A percentile compares a stretch with the other conserved stretches of the same genome.
These are phyloP conservation scores for Monomorium pharaonis DNA, from an alignment of 1,140 invertebrate species.

Conservation along the genomic window DNA sequence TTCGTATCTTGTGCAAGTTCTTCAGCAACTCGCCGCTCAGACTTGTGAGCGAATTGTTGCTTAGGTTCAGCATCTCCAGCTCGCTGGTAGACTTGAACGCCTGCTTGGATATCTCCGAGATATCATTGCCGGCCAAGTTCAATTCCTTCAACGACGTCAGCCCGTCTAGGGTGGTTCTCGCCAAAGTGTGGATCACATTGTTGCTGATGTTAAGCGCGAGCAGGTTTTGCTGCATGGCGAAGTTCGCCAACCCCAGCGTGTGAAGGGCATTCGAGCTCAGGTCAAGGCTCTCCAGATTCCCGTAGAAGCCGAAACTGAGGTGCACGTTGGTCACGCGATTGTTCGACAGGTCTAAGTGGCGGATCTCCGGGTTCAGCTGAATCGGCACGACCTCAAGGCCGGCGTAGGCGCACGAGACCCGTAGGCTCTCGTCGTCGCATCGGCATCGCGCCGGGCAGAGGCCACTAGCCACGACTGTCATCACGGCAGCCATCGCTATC, in stretches of 20 bases:
- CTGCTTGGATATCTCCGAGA: conserved; percentile 89
- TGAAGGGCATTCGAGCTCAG: conserved; percentile 93
- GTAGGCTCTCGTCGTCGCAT: conserved; percentile 92
- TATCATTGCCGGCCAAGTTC: conserved; percentile 91
- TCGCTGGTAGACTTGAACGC: conserved; percentile 90
- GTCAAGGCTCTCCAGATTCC: conserved; percentile 91
- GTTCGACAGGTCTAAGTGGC: conserved; percentile 90
- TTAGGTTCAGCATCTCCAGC: conserved; percentile 90
- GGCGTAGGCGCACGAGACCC: conserved; percentile 90
- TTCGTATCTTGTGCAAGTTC: conserved; percentile 89
- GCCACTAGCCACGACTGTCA: conserved; percentile 80
- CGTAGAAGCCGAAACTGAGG: conserved; percentile 91
- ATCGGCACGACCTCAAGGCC: conserved; percentile 93
- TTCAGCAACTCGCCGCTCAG: conserved; percentile 90
- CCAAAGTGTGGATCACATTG: conserved; percentile 89
- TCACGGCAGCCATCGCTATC: conserved; percentile 80
- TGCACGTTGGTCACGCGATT: conserved; percentile 91
- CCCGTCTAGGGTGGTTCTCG: conserved; percentile 91
- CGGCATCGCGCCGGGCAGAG: conserved; percentile 92
- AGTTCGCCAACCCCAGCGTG: conserved; percentile 91
- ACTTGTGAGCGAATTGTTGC: conserved; percentile 90
- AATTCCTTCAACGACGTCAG: conserved; percentile 88
- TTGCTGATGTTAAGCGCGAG: conserved; percentile 90
- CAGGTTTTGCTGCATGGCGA: conserved; percentile 90
- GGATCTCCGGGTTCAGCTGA: conserved; percentile 93